Conservation (phyloP, 1,140 invertebrate genomes). For the Periplaneta americana region DNA sequence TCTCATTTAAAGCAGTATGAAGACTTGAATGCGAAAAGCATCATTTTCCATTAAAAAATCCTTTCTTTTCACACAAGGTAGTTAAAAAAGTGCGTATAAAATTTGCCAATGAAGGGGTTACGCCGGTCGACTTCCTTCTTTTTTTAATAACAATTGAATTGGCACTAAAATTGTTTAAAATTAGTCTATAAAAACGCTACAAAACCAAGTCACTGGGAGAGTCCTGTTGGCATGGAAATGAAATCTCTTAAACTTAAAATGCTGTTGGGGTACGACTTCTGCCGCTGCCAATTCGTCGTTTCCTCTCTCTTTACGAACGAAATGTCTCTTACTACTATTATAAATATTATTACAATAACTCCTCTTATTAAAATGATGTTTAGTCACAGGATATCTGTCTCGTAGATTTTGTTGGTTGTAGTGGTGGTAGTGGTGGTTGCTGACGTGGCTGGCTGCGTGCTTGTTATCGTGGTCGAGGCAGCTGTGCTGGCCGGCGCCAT, state of each 20-base stretch:
- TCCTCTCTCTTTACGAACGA: background rate
- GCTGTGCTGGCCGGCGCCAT: background rate
- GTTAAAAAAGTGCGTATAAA: background rate
- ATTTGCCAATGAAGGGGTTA: background rate
- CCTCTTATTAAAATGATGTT: background rate
- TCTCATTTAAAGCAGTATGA: too few relatives aligned
- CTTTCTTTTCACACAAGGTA: background rate
- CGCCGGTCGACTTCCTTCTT: background rate
- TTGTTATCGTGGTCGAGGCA: background rate
- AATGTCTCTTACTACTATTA: background rate
- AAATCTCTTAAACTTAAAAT: background rate
- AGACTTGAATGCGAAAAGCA: background rate
- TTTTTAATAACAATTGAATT: background rate
- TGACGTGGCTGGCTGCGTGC: conserved; percentile 22
- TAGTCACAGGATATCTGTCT: conserved; percentile 82
- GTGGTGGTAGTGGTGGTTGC: conserved; percentile 24
- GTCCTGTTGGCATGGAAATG: background rate
- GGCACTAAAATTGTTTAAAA: background rate
- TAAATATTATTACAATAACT: conserved; percentile 1
- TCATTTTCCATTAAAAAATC: background rate
- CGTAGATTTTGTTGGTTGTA: conserved; percentile 71
- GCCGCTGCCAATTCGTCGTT: background rate
- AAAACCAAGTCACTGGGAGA: background rate
- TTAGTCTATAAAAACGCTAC: background rate
- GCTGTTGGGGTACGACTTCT: background rate